Evolutionary conservation across 2,113 vertebrate genomes (phyloP), one percentile per base, ranked within the genome.

Genomic region (Pseudorectes ferrugineus): DNA sequence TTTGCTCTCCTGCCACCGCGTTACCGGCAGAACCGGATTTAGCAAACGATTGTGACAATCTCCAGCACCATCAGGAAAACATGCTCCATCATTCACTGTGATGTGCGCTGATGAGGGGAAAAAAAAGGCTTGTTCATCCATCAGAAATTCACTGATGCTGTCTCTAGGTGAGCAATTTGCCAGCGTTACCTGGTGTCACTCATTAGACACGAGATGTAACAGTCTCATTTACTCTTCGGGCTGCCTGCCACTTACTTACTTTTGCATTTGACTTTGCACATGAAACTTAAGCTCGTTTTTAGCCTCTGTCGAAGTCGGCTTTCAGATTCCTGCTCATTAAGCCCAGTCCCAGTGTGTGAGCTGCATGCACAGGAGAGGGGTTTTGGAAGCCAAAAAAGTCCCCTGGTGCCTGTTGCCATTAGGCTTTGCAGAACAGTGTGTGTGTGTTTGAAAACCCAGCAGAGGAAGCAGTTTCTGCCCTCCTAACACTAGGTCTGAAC

Each of bases 161-260:
- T 94, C 94, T 91, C 81, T 70, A 82, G 93, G 96, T 91, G 93
- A 93, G 93, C 93, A 96, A 89, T 96, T 95, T 95, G 93, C 93
- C 89, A 55, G 89, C 42, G 40, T 91, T 94, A 91, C 95, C 94
- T 93, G 21, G 81, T 89, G 92, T 93, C 95, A 82, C 92, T 96
- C 93, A 87, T 93, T 95, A 91, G 89, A 61, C 91, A n/a, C 59
- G 2, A 91, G 89, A 94, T 88, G 55, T 92, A 90, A 80, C 75
- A 70, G 78, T 86, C 93, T 92, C 93, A 63, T 93, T 95, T 90
- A 74, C 85, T 94, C 85, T 71, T 84, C 0, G 62, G 86, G 91
- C 87, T 95, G 70, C 82, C 92, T 91, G 90, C 80, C 82, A 83
- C 89, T 86, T 51, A 29, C 26, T 92, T 77, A 45, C 85, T 90